phyloP scores from a whole-genome alignment of 2,888 invertebrate species.

The Mythimna albipuncta region DNA sequence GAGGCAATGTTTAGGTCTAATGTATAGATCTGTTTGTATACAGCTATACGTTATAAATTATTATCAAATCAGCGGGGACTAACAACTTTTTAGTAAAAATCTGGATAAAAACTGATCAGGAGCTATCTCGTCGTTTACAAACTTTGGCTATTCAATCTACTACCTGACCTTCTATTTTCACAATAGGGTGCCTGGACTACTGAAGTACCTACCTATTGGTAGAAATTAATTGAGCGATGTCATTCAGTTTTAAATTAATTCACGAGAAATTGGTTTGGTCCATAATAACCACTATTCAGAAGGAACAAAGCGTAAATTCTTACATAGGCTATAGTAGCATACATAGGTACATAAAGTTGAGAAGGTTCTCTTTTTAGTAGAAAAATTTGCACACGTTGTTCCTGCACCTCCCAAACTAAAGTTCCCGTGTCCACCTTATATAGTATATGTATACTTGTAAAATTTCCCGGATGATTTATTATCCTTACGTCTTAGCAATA shows the following conservation, averaged over 20 bases:
- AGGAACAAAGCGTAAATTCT: not conserved
- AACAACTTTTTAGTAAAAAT: not conserved
- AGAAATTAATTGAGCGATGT: constrained; percentile 35
- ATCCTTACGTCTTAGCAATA: not conserved
- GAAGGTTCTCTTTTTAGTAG: not conserved
- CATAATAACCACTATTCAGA: not conserved
- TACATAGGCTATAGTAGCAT: not conserved
- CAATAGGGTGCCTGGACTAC: constrained; percentile 51
- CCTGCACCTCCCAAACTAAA: not conserved
- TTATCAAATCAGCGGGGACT: not conserved
- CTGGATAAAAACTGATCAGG: not conserved
- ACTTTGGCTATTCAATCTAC: not conserved
- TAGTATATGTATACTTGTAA: not conserved
- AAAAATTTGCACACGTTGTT: not conserved
- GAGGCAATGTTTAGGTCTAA: constrained; percentile 1
- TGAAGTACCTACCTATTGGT: constrained; percentile 12
- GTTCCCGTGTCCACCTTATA: not conserved
- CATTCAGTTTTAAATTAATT: not conserved
- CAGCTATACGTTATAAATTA: constrained; percentile 2
- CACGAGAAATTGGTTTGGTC: not conserved
- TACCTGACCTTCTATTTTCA: constrained; percentile 50
- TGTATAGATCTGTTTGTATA: constrained; percentile 27
- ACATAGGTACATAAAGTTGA: not conserved
- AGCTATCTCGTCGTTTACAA: not conserved
- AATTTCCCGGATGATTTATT: not conserved